phyloP scores from a whole-genome alignment of 2,888 invertebrate species.

The Tipula confusa region DNA sequence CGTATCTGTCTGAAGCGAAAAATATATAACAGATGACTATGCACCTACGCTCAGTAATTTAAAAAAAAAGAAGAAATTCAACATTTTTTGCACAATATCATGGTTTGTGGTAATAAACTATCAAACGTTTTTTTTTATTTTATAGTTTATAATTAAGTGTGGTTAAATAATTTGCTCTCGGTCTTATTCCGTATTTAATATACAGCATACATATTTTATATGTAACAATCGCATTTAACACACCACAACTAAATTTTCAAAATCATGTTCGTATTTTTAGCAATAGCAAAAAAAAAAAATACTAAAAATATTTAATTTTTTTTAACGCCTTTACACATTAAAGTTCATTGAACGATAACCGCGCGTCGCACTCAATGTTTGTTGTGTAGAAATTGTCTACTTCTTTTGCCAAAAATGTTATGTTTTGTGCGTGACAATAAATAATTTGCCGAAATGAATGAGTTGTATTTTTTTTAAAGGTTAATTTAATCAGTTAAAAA shows the following conservation, averaged over 20 bases:
- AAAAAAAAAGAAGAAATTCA: not conserved
- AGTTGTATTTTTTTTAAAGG: not conserved
- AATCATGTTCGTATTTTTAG: not conserved
- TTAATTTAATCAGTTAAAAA: not conserved
- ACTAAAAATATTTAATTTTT: not conserved
- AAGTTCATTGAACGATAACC: constrained; percentile 20
- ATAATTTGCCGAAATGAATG: not conserved
- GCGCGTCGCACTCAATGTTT: not conserved
- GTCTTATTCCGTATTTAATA: not conserved
- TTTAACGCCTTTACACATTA: not conserved
- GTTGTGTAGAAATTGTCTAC: not conserved
- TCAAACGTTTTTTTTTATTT: not conserved
- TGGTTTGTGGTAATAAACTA: not conserved
- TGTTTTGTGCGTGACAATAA: not conserved
- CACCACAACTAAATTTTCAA: not conserved
- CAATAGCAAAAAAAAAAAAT: not conserved
- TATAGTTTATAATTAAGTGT: not conserved
- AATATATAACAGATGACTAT: not conserved
- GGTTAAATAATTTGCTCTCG: not conserved
- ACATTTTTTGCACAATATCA: not conserved
- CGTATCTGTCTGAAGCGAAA: not conserved
- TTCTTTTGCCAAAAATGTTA: not conserved
- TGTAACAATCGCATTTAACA: not conserved
- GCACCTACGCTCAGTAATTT: not conserved
- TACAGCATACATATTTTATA: too few relatives aligned